These are phyloP conservation scores for Furnarius figulus DNA, from an alignment of 2,113 vertebrate species.

Conservation along the genomic window DNA sequence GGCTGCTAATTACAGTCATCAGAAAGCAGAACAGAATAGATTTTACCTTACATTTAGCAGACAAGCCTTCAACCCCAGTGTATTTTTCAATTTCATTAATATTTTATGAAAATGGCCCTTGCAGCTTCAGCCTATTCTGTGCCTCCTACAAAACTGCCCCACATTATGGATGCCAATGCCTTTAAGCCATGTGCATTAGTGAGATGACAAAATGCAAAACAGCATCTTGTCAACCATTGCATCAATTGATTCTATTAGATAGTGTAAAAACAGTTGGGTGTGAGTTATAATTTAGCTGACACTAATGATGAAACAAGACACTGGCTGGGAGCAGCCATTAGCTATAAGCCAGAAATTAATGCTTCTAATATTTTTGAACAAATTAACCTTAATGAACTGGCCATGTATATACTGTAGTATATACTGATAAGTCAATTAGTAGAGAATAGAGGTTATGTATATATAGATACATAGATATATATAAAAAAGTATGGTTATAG, in stretches of 20 bases:
- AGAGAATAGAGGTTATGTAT: constrained; percentile 45
- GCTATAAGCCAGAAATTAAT: constrained; percentile 96
- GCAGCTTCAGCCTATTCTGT: constrained; percentile 97
- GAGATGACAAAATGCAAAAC: constrained; percentile 91
- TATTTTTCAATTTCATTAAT: constrained; percentile 99
- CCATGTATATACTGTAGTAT: constrained; percentile 75
- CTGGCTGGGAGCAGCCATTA: constrained; percentile 91
- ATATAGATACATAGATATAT: neutral
- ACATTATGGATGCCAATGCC: constrained; percentile 97
- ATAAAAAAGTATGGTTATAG: neutral
- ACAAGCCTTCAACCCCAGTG: constrained; percentile 93
- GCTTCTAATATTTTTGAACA: constrained; percentile 96
- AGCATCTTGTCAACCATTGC: constrained; percentile 88
- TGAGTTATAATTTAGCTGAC: constrained; percentile 98
- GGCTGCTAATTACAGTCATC: constrained; percentile 99
- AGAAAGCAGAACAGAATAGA: constrained; percentile 98
- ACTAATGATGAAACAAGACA: constrained; percentile 98
- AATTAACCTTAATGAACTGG: constrained; percentile 89
- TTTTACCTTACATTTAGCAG: constrained; percentile 93
- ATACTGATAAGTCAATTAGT: constrained; percentile 75
- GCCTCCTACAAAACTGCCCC: constrained; percentile 91
- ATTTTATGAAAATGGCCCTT: constrained; percentile 99
- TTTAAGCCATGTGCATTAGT: constrained; percentile 94
- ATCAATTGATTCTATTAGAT: constrained; percentile 99
- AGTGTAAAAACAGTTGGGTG: constrained; percentile 97